Percentiles rank a stretch among this genome's conserved stretches.
These are phyloP conservation scores for Ormyrus nitidulus DNA, from an alignment of 2,888 invertebrate genomes.

Conservation along the genomic window DNA sequence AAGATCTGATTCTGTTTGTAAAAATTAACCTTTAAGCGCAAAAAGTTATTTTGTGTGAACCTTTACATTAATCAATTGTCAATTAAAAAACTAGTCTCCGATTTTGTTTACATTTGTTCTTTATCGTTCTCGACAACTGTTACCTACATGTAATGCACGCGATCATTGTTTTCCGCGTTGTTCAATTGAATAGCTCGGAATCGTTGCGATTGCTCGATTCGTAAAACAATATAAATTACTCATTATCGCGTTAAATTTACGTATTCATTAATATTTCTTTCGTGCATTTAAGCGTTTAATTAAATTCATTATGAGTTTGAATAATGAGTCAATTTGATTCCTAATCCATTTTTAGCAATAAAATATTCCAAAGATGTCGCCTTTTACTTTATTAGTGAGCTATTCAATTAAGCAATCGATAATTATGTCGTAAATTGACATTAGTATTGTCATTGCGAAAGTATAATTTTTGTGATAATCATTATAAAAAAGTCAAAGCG, in stretches of 20 bases:
- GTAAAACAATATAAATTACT: background rate
- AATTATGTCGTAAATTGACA: constrained; percentile 3
- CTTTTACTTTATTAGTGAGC: constrained; percentile 3
- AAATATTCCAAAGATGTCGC: background rate
- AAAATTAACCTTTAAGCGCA: constrained; percentile 8
- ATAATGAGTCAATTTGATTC: background rate
- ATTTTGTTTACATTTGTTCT: constrained; percentile 3
- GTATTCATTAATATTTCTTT: background rate
- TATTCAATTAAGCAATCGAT: constrained; percentile 34
- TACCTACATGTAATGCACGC: background rate
- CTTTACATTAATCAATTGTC: constrained; percentile 23
- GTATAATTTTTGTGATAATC: constrained; percentile 39
- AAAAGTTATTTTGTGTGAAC: constrained; percentile 22
- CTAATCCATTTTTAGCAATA: background rate
- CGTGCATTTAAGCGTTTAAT: background rate
- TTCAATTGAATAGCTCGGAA: constrained; percentile 24
- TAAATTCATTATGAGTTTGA: background rate
- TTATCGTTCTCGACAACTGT: constrained; percentile 6
- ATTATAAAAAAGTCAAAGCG: background rate
- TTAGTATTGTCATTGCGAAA: constrained; percentile 29
- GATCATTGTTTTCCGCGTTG: constrained; percentile 1
- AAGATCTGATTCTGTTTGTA: constrained; percentile 31
- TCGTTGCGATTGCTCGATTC: background rate
- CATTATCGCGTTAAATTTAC: background rate
- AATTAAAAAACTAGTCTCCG: constrained; percentile 6